Percentiles rank a stretch among this genome's conserved stretches.
Evolutionary conservation across 2,888 invertebrate genomes (phyloP).

Genomic region (Phytoseiulus persimilis): DNA sequence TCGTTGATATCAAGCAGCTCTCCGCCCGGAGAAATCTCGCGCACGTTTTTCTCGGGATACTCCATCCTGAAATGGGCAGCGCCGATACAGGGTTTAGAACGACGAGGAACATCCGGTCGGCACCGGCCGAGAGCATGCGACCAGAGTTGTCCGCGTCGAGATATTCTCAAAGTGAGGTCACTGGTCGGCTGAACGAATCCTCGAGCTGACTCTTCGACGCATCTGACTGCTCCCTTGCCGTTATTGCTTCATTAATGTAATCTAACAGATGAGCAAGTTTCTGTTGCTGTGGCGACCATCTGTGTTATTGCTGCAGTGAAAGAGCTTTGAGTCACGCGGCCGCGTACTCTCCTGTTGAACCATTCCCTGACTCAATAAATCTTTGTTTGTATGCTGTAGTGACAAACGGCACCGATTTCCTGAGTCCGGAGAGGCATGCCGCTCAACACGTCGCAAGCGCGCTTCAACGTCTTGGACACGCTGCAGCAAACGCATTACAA

Average conservation of each 20-base stretch:
- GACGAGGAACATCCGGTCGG: too few species aligned
- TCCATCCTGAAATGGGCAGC: too few species aligned
- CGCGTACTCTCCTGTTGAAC: background rate
- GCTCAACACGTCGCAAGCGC: too few species aligned
- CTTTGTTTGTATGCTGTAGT: background rate
- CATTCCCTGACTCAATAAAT: background rate
- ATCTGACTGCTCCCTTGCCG: background rate
- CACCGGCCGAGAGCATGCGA: too few species aligned
- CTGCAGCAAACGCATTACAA: too few species aligned
- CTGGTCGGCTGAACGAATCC: background rate
- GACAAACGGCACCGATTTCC: background rate
- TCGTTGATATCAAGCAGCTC: too few species aligned
- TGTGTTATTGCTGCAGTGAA: background rate
- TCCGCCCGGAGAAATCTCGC: too few species aligned
- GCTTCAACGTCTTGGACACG: too few species aligned
- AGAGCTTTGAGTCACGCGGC: background rate
- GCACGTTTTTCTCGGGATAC: too few species aligned
- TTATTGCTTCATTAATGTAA: background rate
- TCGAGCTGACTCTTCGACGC: background rate
- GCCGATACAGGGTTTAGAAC: too few species aligned
- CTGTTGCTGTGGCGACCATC: background rate
- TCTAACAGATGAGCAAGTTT: background rate
- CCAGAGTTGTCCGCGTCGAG: background rate
- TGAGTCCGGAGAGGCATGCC: too few species aligned
- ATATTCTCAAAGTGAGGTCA: background rate